Base-by-base conservation (phyloP, 2,888 invertebrate genomes). In the Drosophila atripex region DNA sequence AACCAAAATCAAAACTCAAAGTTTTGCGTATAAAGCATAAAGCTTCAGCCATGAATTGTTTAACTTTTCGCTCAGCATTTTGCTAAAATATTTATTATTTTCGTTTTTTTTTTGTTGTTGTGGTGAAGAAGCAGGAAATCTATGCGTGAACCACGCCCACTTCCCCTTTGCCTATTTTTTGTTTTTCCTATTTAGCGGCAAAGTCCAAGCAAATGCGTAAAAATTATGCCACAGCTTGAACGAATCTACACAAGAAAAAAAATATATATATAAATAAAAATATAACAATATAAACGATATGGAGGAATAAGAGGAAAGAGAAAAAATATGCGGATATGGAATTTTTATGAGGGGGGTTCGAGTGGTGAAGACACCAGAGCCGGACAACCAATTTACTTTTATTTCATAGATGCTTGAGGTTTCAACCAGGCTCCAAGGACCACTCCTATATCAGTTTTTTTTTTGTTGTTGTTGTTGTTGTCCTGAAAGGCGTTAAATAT, bases 181-280 rank as follows among this genome's bases (percentile, higher is more conserved):
- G 38, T 56, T 47, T 14, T 14, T 14, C 11, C 14, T 38, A 55
- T 55, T 57, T 50, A 59, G 49, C 64, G 12, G 23, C 25, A 25
- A 56, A 43, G 45, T 59, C 63, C 61, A 35, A 55, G 76, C 69
- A 73, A 75, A 73, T 75, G 63, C 77, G 77, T 75, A 78, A 73
- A 73, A 76, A 76, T 78, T 78, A 76, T 75, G 73, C 78, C 76
- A 78, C 64, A 75, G 57, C 73, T 71, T 76, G 78, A 69, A 56
- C 76, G 58, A 46, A 39, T 52, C 47, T 43, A 56, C 60, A 60
- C 49, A 51, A 65, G 58, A 30, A 43, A 25, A 57, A 57, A 61
- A 60, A 43, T 0, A 23, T 23, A 72, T 58, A 60, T 58, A 49
- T 49, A 45, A 12, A 71, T 35, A 16, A 41, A 55, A 50, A 54